phyloP scores from a whole-genome alignment of 2,888 invertebrate genomes.

The Mythimna pallens region DNA sequence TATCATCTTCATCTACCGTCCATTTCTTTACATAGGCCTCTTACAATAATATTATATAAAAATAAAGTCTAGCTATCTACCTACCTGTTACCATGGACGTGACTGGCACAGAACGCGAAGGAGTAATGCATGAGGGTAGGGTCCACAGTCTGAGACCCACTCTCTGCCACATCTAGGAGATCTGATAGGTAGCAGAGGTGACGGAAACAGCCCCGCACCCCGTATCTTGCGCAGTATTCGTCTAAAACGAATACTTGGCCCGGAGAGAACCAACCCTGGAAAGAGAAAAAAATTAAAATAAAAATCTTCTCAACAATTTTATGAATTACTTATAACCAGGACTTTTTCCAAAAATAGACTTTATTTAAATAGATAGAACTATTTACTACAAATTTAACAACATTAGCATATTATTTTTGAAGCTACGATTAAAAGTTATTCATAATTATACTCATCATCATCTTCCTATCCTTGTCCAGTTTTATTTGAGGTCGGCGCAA shows the following conservation, averaged over 20 bases:
- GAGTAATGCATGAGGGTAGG: constrained; percentile 99
- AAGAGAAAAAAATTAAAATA: neutral
- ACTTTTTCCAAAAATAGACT: neutral
- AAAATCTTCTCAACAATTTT: neutral
- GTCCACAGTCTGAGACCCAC: constrained; percentile 97
- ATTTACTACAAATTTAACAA: no score
- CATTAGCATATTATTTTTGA: no score
- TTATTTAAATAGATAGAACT: neutral
- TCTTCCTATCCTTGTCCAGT: no score
- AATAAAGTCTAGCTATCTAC: constrained; percentile 64
- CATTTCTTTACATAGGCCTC: neutral
- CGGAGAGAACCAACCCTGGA: constrained; percentile 99
- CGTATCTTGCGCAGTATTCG: constrained; percentile 99
- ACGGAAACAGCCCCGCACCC: constrained; percentile 98
- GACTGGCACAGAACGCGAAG: constrained; percentile 99
- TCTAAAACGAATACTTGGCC: constrained; percentile 99
- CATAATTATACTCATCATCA: no score
- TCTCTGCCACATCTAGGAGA: constrained; percentile 98
- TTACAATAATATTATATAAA: neutral
- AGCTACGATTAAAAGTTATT: no score
- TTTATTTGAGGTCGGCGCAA: no score
- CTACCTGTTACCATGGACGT: constrained; percentile 99
- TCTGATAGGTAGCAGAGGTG: constrained; percentile 99
- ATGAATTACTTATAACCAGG: neutral
- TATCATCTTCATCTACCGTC: neutral